A percentile compares a stretch with the other conserved stretches of the same genome.
These are phyloP conservation scores for Melanotaenia boesemani DNA, from an alignment of 2,797 vertebrate genomes.

Conservation along the genomic window DNA sequence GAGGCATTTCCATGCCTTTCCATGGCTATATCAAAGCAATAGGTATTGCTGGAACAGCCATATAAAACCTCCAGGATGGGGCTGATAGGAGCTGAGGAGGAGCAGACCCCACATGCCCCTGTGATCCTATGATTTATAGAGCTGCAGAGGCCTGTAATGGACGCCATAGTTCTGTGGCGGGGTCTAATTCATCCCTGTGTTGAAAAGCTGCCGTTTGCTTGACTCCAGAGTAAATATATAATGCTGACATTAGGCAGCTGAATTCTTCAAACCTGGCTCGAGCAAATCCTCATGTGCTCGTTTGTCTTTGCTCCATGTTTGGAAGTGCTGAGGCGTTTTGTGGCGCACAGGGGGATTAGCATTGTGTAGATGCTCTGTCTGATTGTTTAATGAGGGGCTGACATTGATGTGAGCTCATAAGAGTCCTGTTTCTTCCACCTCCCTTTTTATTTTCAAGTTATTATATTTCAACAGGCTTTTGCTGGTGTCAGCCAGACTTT, in stretches of 20 bases:
- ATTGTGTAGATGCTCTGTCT: slow-evolving; percentile 61
- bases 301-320: slow-evolving; percentile 67
- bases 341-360: slow-evolving; percentile 55
- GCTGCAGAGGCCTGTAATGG: slow-evolving; percentile 72
- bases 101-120: slow-evolving; percentile 72
- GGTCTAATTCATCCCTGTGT: slow-evolving; percentile 71
- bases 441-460: slow-evolving; percentile 41
- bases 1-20: slow-evolving; percentile 76
- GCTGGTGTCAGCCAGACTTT: slow-evolving; percentile 70
- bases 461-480: slow-evolving; percentile 61
- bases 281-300: slow-evolving; percentile 65
- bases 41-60: slow-evolving; percentile 69
- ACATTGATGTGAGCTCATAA: slow-evolving; percentile 75
- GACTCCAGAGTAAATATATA: slow-evolving; percentile 75
- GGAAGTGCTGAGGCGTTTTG: slow-evolving; percentile 61
- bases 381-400: slow-evolving; percentile 77
- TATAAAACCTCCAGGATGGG: slow-evolving; percentile 71
- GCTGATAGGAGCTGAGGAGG: slow-evolving; percentile 64
- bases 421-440: slow-evolving; percentile 43
- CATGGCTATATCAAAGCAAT: slow-evolving; percentile 74
- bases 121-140: slow-evolving; percentile 79
- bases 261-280: slow-evolving; percentile 67
- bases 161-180: slow-evolving; percentile 65
- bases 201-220: slow-evolving; percentile 73
- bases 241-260: slow-evolving; percentile 71